Base-by-base conservation (phyloP, 2,797 vertebrate species). In the Hoplostethus atlanticus region DNA sequence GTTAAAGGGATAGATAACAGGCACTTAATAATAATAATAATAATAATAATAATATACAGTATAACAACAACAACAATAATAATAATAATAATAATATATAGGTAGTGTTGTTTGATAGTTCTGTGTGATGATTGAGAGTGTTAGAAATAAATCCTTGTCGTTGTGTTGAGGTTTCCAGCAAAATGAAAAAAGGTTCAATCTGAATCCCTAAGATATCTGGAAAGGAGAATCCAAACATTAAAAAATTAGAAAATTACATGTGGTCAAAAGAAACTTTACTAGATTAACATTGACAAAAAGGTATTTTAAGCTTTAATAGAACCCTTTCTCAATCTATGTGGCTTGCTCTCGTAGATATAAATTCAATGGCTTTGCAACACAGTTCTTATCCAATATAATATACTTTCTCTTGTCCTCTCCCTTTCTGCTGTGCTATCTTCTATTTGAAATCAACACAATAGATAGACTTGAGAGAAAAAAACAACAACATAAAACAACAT, bases 1-100 rank as follows among this genome's bases (percentile, higher is more conserved):
- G 89, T 95, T 96, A 95, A 95, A 96, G 94, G 94, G 95, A 94
- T 95, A 87, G 78, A 90, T 93, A 95, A 94, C 94, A 96, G 94
- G 94, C 95, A 95, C 94, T 95, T 96, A 93, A 95, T 94, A 92
- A 94, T 92, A 94, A 92, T 87, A 90, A 90, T 76, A 89, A 87
- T 80, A 76, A 71, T 79, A 78, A 89, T 79, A 57, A 82, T 84
- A 65, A 85, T 68, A 64, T 72, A 71, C 61, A 64, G 72, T 63
- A 76, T 67, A 61, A 56, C 61, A 61, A 52, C 68, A 44, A 86
- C 68, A 71, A 81, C 67, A 73, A 76, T 38, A 68, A 55, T 66
- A 67, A 71, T 64, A 68, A 80, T 81, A 40, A 62, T 70, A 63
- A 73, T 57, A 68, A 78, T 89, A 78, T 67, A 71, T 87, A 87